Conservation (phyloP, 2,797 vertebrate species). For the Leptoclinus maculatus region DNA sequence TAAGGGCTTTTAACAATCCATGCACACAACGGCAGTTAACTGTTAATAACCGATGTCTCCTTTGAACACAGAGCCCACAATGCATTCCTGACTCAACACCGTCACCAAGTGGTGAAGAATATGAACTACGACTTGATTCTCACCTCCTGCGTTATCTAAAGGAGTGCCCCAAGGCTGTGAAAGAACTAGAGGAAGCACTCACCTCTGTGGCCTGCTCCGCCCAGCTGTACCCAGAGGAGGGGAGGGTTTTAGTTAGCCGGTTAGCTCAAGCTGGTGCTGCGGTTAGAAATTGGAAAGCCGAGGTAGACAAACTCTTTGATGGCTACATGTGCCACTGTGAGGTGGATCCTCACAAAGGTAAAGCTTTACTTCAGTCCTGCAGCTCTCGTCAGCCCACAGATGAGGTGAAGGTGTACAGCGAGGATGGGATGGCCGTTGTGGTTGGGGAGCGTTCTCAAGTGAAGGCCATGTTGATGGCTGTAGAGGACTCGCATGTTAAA, state of each 20-base stretch:
- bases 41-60: neutral
- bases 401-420: constrained; percentile 57
- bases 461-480: constrained; percentile 7
- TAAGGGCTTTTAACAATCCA: neutral
- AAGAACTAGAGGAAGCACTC: constrained; percentile 37
- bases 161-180: constrained; percentile 39
- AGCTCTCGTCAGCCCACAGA: constrained; percentile 9
- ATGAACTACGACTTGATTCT: constrained; percentile 32
- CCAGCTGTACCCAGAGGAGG: constrained; percentile 51
- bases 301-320: constrained; percentile 50
- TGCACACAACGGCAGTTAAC: neutral
- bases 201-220: constrained; percentile 37
- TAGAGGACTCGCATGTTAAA: constrained; percentile 9
- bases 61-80: constrained; percentile 15
- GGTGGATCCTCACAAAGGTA: constrained; percentile 43
- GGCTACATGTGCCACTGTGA: constrained; percentile 59
- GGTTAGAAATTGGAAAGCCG: constrained; percentile 38
- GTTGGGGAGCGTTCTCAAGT: constrained; percentile 62
- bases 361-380: constrained; percentile 50
- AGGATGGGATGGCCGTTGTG: constrained; percentile 46
- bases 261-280: neutral
- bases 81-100: neutral
- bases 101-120: constrained; percentile 12
- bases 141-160: constrained; percentile 45
- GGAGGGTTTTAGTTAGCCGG: constrained; percentile 29